Conservation (phyloP, 2,888 invertebrate genomes). For the Habroteleia sp. region DNA sequence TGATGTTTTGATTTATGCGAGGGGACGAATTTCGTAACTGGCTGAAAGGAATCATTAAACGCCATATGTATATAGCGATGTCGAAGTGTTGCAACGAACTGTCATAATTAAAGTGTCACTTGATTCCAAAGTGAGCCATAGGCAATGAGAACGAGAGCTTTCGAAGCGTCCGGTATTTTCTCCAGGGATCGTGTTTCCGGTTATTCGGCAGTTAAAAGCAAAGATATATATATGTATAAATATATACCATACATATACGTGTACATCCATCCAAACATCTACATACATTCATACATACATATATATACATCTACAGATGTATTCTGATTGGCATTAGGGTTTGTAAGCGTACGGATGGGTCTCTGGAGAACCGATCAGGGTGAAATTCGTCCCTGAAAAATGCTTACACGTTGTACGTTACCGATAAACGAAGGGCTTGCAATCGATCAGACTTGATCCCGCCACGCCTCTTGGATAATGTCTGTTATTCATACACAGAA, state of each 20-base stretch:
- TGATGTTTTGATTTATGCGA: no score
- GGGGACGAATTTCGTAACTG: no score
- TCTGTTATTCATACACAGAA: slow-evolving; percentile 51
- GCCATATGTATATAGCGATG: slow-evolving; percentile 31
- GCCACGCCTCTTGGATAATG: slow-evolving; percentile 53
- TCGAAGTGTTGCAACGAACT: slow-evolving; percentile 36
- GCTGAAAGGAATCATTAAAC: slow-evolving; percentile 18
- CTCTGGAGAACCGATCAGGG: slow-evolving; percentile 64
- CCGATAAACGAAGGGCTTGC: slow-evolving; percentile 46
- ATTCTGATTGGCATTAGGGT: slow-evolving; percentile 65
- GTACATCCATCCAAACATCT: no score
- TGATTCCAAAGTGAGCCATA: slow-evolving; percentile 44
- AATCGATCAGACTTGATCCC: slow-evolving; percentile 53
- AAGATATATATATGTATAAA: slow-evolving; percentile 55
- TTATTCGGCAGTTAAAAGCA: slow-evolving; percentile 66
- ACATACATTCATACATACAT: no score
- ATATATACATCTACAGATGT: no score
- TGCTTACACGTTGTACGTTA: slow-evolving; percentile 54
- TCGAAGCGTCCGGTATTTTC: slow-evolving; percentile 65
- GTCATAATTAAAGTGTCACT: slow-evolving; percentile 58
- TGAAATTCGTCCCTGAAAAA: slow-evolving; percentile 62
- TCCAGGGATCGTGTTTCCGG: slow-evolving; percentile 65
- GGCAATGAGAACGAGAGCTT: slow-evolving; percentile 56
- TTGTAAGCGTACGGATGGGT: slow-evolving; percentile 63
- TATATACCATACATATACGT: no score